These are phyloP conservation scores for Galeopterus variegatus DNA, from an alignment of 2,113 vertebrate species.

Conservation along the genomic window DNA sequence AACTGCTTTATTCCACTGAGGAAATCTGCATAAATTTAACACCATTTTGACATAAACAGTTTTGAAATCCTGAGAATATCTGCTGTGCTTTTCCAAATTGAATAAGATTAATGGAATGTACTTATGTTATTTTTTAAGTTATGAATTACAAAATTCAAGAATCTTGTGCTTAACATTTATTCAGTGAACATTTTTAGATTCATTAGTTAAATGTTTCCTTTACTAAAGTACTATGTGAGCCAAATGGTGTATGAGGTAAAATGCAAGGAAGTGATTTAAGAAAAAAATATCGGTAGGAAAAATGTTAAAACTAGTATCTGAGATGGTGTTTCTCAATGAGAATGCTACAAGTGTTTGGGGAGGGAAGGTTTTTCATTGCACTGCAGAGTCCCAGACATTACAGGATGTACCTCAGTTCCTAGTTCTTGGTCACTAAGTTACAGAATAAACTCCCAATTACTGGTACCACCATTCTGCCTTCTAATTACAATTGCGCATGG, in stretches of 20 bases:
- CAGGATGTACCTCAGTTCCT: not conserved
- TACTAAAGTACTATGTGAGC: constrained; percentile 15
- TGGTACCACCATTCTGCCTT: not conserved
- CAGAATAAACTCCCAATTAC: not conserved
- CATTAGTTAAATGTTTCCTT: constrained; percentile 47
- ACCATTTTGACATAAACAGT: constrained; percentile 80
- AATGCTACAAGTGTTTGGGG: not conserved
- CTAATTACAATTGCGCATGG: not conserved
- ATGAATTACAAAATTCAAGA: constrained; percentile 74
- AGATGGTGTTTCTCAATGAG: not conserved
- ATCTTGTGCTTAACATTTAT: constrained; percentile 58
- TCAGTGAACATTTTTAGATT: constrained; percentile 66
- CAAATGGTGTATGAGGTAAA: constrained; percentile 7
- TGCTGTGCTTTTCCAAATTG: constrained; percentile 60
- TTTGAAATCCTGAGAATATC: constrained; percentile 74
- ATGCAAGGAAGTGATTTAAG: not conserved
- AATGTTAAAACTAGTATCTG: not conserved
- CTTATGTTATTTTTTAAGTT: constrained; percentile 68
- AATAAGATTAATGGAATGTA: constrained; percentile 75
- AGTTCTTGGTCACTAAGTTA: not conserved
- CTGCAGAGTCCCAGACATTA: rapidly evolving
- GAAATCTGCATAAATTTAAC: constrained; percentile 72
- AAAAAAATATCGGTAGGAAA: not conserved
- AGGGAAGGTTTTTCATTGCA: not conserved
- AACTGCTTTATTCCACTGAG: constrained; percentile 55